These are phyloP conservation scores for Austrolebias charrua DNA, from an alignment of 2,797 vertebrate genomes.

Conservation along the genomic window DNA sequence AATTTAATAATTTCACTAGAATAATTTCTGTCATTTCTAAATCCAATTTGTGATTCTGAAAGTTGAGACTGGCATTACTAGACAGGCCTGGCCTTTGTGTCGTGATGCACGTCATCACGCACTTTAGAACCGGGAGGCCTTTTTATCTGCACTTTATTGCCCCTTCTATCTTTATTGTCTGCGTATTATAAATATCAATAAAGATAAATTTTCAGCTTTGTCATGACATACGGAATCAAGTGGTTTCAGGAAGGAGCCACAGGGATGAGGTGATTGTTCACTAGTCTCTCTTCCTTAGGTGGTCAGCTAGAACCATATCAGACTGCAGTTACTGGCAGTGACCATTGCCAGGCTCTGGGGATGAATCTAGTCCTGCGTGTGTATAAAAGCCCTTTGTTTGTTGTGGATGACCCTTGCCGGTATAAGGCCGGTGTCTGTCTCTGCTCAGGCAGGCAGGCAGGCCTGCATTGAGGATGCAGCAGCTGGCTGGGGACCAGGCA, in stretches of 20 bases:
- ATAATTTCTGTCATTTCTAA: conserved; percentile 4
- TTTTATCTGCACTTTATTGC: conserved; percentile 67
- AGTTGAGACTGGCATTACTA: conserved; percentile 26
- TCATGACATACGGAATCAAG: conserved; percentile 59
- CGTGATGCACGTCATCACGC: conserved; percentile 65
- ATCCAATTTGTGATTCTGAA: conserved; percentile 14
- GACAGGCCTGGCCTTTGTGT: conserved; percentile 56
- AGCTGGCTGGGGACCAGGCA: conserved; percentile 72
- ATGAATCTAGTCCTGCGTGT: conserved; percentile 45
- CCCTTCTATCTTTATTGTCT: conserved; percentile 67
- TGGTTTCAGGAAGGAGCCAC: conserved; percentile 42
- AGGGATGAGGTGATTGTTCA: conserved; percentile 20
- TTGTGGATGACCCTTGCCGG: conserved; percentile 62
- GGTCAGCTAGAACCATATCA: conserved; percentile 20
- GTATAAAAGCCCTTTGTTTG: conserved; percentile 64
- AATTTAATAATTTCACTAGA: conserved; percentile 1
- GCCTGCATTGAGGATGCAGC: conserved; percentile 67
- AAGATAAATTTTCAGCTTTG: conserved; percentile 73
- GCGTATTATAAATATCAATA: conserved; percentile 81
- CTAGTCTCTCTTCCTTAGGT: conserved; percentile 32
- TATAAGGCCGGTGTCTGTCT: conserved; percentile 62
- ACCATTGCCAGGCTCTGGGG: conserved; percentile 15
- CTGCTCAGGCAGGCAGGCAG: conserved; percentile 58
- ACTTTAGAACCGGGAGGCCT: conserved; percentile 69
- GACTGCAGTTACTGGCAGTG: conserved; percentile 13